Evolutionary conservation across 2,888 invertebrate genomes (phyloP).

Genomic region (Drosophila subsilvestris): DNA sequence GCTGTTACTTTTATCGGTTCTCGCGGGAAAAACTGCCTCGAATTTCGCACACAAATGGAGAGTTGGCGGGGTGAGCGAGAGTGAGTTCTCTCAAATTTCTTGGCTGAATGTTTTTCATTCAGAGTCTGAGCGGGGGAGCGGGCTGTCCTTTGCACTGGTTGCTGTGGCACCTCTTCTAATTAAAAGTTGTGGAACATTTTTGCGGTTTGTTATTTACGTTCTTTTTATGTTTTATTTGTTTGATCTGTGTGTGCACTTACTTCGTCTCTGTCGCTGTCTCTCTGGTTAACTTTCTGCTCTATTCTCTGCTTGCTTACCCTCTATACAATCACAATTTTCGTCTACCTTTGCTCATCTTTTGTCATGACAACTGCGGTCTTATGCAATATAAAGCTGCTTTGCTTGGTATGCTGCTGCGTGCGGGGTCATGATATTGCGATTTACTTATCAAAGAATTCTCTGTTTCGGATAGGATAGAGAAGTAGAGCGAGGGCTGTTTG

Average conservation of each 20-base stretch:
- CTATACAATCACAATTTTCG: too few relatives aligned
- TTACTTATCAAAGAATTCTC: background rate
- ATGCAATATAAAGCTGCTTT: constrained; percentile 38
- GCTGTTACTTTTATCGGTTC: constrained; percentile 23
- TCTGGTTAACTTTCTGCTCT: background rate
- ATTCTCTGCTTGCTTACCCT: too few relatives aligned
- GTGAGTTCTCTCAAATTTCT: constrained; percentile 15
- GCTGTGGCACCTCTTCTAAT: constrained; percentile 51
- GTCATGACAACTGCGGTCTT: constrained; percentile 13
- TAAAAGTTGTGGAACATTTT: constrained; percentile 61
- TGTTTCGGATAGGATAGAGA: too few relatives aligned
- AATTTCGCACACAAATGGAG: constrained; percentile 5
- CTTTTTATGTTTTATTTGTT: constrained; percentile 32
- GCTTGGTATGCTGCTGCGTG: background rate
- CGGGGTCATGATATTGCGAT: background rate
- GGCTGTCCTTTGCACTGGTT: constrained; percentile 20
- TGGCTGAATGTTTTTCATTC: constrained; percentile 11
- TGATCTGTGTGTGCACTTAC: background rate
- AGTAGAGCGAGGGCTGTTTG: background rate
- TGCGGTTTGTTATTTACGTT: constrained; percentile 48
- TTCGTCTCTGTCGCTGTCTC: background rate
- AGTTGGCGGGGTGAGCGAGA: too few relatives aligned
- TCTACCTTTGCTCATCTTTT: too few relatives aligned
- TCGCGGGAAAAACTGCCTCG: background rate
- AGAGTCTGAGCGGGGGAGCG: background rate